phyloP scores from a whole-genome alignment of 2,797 vertebrate species.

The Knipowitschia caucasica region DNA sequence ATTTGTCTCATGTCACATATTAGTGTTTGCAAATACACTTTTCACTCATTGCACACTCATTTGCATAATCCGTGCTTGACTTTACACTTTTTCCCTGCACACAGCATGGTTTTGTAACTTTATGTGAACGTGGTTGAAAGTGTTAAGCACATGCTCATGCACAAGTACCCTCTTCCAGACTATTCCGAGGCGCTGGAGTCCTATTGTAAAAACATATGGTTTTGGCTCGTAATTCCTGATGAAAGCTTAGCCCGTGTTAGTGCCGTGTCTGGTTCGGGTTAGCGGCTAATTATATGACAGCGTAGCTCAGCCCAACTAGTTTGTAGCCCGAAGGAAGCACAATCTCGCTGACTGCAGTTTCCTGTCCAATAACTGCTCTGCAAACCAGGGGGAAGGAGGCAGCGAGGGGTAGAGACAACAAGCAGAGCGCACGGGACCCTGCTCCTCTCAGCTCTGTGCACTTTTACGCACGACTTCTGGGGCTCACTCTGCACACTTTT shows the following conservation, averaged over 20 bases:
- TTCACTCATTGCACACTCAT: too few relatives aligned
- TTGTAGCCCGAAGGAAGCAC: constrained; percentile 76
- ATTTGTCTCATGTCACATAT: too few relatives aligned
- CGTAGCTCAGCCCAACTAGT: constrained; percentile 67
- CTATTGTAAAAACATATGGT: constrained; percentile 40
- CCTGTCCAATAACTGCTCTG: constrained; percentile 69
- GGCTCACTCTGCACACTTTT: constrained; percentile 13
- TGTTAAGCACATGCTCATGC: neutral
- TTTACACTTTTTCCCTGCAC: too few relatives aligned
- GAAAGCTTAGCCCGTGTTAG: constrained; percentile 46
- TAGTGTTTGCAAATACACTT: too few relatives aligned
- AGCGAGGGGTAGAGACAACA: constrained; percentile 43
- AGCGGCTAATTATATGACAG: constrained; percentile 72
- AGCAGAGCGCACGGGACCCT: constrained; percentile 21
- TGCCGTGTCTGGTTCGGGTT: constrained; percentile 63
- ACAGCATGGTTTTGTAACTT: neutral
- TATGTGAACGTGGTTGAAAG: neutral
- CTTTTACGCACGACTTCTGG: constrained; percentile 10
- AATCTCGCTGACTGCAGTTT: constrained; percentile 78
- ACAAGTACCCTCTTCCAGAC: constrained; percentile 7
- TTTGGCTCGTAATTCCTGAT: constrained; percentile 39
- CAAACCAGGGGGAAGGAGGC: constrained; percentile 43
- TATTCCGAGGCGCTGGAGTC: constrained; percentile 10
- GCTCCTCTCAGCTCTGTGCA: constrained; percentile 8
- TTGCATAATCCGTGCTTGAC: too few relatives aligned